Conservation (phyloP, 30 jellyfish, hydroid and myxozoan species). For the Aurelia aurita region DNA sequence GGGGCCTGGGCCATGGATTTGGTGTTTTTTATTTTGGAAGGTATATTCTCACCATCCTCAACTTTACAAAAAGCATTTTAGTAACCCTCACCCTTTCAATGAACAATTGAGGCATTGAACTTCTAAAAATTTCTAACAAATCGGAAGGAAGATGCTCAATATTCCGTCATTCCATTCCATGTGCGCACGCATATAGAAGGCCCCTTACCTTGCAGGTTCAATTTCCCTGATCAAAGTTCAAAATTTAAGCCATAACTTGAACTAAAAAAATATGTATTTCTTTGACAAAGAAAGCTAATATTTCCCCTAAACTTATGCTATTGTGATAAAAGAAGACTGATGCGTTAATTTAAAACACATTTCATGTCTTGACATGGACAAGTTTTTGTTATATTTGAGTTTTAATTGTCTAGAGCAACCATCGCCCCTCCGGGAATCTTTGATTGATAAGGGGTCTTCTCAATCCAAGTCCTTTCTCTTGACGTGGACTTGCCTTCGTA, state of each 20-base stretch:
- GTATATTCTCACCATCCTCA: no score
- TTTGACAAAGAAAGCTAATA: no score
- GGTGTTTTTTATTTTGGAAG: no score
- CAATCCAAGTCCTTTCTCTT: slow-evolving; percentile 51
- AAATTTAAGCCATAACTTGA: no score
- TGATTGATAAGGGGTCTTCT: slow-evolving; percentile 45
- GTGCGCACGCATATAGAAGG: slow-evolving; percentile 61
- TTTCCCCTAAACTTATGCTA: not conserved
- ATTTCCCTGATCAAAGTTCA: no score
- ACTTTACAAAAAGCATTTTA: no score
- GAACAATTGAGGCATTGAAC: no score
- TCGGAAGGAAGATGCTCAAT: not conserved
- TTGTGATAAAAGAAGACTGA: not conserved
- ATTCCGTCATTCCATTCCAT: not conserved
- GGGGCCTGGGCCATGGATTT: no score
- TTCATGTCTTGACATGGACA: not conserved
- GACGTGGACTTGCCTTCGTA: slow-evolving; percentile 70
- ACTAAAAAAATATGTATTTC: no score
- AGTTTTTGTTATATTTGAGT: not conserved
- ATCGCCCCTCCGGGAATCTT: not conserved
- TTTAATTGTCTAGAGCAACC: not conserved
- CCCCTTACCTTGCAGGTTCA: slow-evolving; percentile 32
- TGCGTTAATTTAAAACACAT: not conserved
- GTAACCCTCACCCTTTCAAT: no score
- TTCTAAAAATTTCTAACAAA: not conserved